Evolutionary conservation across 2,888 invertebrate genomes (phyloP), one percentile per base, ranked within the genome.

Genomic region (Drosophila borborema): DNA sequence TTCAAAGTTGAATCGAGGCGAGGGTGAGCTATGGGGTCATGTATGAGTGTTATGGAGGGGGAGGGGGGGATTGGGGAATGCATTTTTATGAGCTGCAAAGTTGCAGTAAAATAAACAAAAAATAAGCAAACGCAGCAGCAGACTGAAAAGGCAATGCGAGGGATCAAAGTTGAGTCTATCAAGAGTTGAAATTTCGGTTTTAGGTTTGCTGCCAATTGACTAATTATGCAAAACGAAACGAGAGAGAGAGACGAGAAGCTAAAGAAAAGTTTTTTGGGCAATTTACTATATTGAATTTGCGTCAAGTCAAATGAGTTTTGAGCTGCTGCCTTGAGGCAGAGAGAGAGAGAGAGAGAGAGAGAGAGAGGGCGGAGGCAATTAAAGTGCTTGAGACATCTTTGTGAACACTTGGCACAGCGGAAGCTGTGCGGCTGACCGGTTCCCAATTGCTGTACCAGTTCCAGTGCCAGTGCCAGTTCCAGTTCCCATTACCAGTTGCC

Each of bases 381-480:
- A 84, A 84, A 82, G 36, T 68, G 82, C 83, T 84, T 75, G 83
- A 84, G 88, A 87, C 88, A 43, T 34, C 59, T 62, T 18, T 55
- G 68, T n/a, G 68, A 49, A 72, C 72, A 77, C 61, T 72, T 56
- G 41, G 1, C 40, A 41, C n/a, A 64, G 10, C 70, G 74, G 70
- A 77, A 54, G 63, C 56, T 51, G 60, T 51, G 60, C 20, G 34
- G 41, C 56, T 74, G 63, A 43, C 64, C 59, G 59, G 60, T 48
- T 60, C 8, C 49, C 53, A 20, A 38, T 69, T 64, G 40, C 31
- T 23, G n/a, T 49, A 23, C 41, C 63, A 8, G 45, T 69, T 61
- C 60, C 38, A 23, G 14, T 59, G 28, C 40, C 53, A 5, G 1
- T 46, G 28, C 40, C 53, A 5, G 1, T 46, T 40, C 8, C 8